phyloP scores from a whole-genome alignment of 2,797 vertebrate species.

The Helicolenus hilgendorfi region DNA sequence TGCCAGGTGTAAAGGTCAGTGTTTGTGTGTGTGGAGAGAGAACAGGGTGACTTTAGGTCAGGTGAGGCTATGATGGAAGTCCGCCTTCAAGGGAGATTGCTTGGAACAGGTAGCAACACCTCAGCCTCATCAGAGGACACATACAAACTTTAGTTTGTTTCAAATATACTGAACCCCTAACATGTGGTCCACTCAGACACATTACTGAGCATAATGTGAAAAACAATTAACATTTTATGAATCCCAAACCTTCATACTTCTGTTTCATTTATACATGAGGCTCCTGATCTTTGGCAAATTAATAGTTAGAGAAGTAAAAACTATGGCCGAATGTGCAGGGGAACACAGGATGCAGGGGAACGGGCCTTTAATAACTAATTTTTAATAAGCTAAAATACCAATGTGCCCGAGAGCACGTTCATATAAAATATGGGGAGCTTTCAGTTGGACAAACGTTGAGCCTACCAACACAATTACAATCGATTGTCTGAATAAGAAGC shows the following conservation, averaged over 20 bases:
- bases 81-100: no score
- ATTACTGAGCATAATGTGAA: background rate
- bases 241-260: background rate
- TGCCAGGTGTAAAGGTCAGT: no score
- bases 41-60: no score
- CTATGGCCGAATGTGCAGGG: background rate
- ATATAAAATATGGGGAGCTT: background rate
- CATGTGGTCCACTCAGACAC: background rate
- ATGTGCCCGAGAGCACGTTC: background rate
- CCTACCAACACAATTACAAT: conserved; percentile 23
- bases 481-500: conserved; percentile 61
- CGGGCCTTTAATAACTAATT: background rate
- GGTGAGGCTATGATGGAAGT: no score
- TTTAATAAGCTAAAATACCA: background rate
- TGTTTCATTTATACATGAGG: conserved; percentile 51
- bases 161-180: background rate
- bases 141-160: background rate
- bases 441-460: background rate
- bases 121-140: no score
- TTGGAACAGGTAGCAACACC: no score
- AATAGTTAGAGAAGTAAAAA: conserved; percentile 10
- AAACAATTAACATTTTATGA: background rate
- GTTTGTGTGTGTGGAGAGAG: no score
- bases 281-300: conserved; percentile 63
- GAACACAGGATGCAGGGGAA: background rate